Evolutionary conservation across 2,113 vertebrate species (phyloP).

Genomic region (Ia io): DNA sequence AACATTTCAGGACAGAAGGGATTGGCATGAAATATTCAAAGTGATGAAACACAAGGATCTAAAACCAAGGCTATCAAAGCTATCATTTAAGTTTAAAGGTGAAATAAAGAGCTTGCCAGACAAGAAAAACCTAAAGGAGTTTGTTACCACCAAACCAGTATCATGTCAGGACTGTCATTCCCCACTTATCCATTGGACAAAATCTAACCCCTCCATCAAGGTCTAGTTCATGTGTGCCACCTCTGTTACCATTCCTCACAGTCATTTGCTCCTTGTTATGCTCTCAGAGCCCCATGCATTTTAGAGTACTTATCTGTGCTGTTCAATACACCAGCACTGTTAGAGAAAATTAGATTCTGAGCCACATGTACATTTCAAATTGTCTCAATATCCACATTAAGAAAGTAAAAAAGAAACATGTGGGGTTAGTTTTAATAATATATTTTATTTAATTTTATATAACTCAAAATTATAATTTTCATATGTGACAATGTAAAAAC

Average conservation of each 20-base stretch:
- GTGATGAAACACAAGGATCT: too few species aligned
- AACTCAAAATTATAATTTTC: not conserved
- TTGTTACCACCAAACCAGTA: too few species aligned
- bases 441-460: constrained; percentile 13
- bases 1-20: too few species aligned
- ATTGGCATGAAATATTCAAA: too few species aligned
- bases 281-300: not conserved
- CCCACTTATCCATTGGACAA: not conserved
- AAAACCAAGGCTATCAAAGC: too few species aligned
- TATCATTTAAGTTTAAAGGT: too few species aligned
- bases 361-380: not conserved
- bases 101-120: too few species aligned
- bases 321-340: too few species aligned
- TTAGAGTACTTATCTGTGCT: not conserved
- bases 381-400: not conserved
- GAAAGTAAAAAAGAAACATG: constrained; percentile 9
- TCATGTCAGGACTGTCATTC: not conserved
- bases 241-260: not conserved
- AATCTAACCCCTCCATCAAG: not conserved
- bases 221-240: too few species aligned
- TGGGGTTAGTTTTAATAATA: not conserved
- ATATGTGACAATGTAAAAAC: not conserved
- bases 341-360: not conserved
- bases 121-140: too few species aligned
- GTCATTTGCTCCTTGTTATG: not conserved